Evolutionary conservation across 2,888 invertebrate genomes (phyloP), one percentile per base, ranked within the genome.

Genomic region (Cerastoderma edule): DNA sequence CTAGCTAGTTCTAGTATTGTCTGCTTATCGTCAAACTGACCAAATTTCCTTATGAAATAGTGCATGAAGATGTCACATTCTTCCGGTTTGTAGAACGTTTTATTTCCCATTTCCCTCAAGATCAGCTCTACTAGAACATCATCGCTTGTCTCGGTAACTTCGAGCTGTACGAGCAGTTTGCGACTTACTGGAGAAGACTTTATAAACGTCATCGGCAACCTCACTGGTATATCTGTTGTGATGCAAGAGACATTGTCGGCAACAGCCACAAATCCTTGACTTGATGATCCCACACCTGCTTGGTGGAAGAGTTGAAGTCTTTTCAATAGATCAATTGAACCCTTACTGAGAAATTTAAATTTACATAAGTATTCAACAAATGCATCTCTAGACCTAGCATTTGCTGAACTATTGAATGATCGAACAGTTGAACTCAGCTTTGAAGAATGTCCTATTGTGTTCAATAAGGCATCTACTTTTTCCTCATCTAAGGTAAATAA

Each of bases 11-110:
- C 13, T n/a, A 76, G 50, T 10, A 81, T 48, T 2, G 8, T 13
- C 0, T 39, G 2, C 28, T 64, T 50, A n/a, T n/a, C 19, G 5
- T 78, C 57, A 44, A 72, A 74, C 16, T 35, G 1, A 3, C 30
- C 0, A 27, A 72, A 32, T 13, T 74, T 71, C 8, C 66, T 32
- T 16, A 78, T n/a, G n/a, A 83, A 64, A 54, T 68, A 76, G 16
- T 44, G 6, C 79, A 84, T 81, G 16, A 84, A 54, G 2, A 32
- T 53, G 2, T 70, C 44, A 22, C 39, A 44, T 44, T 84, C 76
- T 2, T 46, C 28, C 6, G 39, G 32, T n/a, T 3, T 68, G 22
- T 63, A 53, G 30, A 3, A n/a, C n/a, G n/a, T n/a, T n/a, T n/a
- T n/a, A n/a, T n/a, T n/a, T n/a, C n/a, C n/a, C n/a, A n/a, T n/a